Base-by-base conservation (phyloP, 2,113 vertebrate genomes). In the Cynocephalus volans region DNA sequence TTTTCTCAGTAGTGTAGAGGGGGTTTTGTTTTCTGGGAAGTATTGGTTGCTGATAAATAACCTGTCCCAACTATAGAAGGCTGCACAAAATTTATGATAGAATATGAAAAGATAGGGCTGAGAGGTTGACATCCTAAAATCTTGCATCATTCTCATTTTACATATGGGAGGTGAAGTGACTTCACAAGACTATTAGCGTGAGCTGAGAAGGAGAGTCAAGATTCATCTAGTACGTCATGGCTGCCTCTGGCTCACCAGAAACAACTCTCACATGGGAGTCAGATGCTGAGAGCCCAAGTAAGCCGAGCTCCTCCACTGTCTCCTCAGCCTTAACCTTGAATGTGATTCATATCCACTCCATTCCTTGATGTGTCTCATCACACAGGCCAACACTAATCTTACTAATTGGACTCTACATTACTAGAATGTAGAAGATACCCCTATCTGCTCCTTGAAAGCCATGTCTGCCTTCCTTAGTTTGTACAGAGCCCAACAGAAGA, bases 1-100 rank as follows among this genome's bases (percentile, higher is more conserved):
- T 95, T 90, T 93, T 73, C 60, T 84, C 64, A 64, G 91, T 83
- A 45, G 11, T 80, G 10, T 24, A 80, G 56, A 95, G 3, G 83
- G 62, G 65, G 33, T 81, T 96, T 90, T 94, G 45, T 85, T 95
- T 97, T 97, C 88, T 73, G 94, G 24, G 56, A 96, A 88, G 28
- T 84, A 88, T 15, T 36, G 31, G 58, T 93, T 86, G 52, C 93
- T 92, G 36, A 79, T 93, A 93, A 97, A 50, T 80, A 54, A 41
- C n/a, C 18, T 62, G 11, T 58, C 31, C 58, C 48, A 45, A 54
- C 79, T 62, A 36, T 90, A 72, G 95, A 79, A 93, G 69, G 92
- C 52, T 48, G 67, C 64, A 75, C 41, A 50, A 11, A 89, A 80
- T 75, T 50, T 92, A 64, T 92, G 75, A 60, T 8, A 93, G 48